phyloP scores from a whole-genome alignment of 2,888 invertebrate species.

The Caradrina clavipalpis region DNA sequence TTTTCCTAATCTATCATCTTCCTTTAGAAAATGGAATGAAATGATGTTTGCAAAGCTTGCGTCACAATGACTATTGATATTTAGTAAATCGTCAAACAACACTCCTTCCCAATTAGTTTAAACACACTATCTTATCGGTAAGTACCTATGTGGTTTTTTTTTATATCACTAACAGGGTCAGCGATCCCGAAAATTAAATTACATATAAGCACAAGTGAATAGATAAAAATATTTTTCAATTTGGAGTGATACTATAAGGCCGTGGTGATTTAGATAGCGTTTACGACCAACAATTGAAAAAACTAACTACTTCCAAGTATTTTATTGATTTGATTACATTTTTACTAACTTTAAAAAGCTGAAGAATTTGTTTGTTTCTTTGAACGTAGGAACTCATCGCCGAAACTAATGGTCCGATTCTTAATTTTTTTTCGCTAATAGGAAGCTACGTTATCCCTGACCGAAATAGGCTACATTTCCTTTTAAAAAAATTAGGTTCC shows the following conservation, averaged over 20 bases:
- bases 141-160: no score
- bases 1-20: no score
- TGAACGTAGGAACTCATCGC: no score
- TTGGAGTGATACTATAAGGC: constrained; percentile 18
- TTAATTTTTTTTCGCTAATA: no score
- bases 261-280: constrained; percentile 37
- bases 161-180: constrained; percentile 35
- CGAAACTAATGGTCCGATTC: no score
- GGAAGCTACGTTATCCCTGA: no score
- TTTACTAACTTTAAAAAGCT: no score
- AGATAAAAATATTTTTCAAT: constrained; percentile 36
- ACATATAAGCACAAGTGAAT: background rate
- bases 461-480: no score
- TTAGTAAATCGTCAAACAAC: background rate
- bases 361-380: no score
- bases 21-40: background rate
- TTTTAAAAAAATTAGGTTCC: no score
- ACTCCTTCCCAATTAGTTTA: constrained; percentile 11
- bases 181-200: constrained; percentile 42
- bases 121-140: constrained; percentile 36
- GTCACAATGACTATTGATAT: background rate
- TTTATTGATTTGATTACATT: background rate
- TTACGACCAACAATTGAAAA: constrained; percentile 22
- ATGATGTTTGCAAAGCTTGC: no score
- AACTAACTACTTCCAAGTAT: background rate